Base-by-base conservation (phyloP, 2,888 invertebrate species). In the Pristionchus japonicus region DNA sequence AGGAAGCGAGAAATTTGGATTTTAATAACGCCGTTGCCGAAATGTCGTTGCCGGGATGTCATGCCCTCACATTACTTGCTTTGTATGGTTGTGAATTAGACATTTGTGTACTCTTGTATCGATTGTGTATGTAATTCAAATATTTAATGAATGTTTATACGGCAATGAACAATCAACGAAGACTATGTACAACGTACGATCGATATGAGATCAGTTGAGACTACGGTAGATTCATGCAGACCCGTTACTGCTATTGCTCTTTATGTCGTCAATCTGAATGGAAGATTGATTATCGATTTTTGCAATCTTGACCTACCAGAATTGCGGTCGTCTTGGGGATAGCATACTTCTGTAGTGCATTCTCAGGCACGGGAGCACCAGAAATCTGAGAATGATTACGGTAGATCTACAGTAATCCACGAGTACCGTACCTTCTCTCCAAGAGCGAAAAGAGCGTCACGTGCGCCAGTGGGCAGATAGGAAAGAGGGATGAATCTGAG, bases 401-500 rank as follows among this genome's bases (percentile, higher is more conserved):
- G 40, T 43, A 43, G n/a, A 40, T 43, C 13, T n/a, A 40, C 40
- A 15, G 40, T 43, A 77, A 40, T 11, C n/a, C 13, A 17, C 23
- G 23, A 31, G n/a, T 52, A 52, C 52, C 49, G 49, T 85, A 85
- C 57, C 86, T 86, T 86, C 34, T 86, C 86, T 40, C 47, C 67
- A 4, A 49, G n/a, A 23, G 47, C 43, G 57, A 87, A 61, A 9
- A 80, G 27, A 6, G 87, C 77, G 43, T 87, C 87, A 6, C 87
- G 77, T 11, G 47, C 43, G 2, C 87, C 87, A n/a, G 87, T 87
- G 4, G 87, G 87, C 23, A 77, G 61, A 34, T 87, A 87, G 13
- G 87, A 87, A 27, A 87, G 77, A 0, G 87, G 87, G 57, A 87
- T 61, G 80, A 87, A 87, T 27, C 87, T 87, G 37, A 52, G 57